These are phyloP conservation scores for Empidonax traillii DNA, from an alignment of 2,113 vertebrate genomes.

Conservation along the genomic window DNA sequence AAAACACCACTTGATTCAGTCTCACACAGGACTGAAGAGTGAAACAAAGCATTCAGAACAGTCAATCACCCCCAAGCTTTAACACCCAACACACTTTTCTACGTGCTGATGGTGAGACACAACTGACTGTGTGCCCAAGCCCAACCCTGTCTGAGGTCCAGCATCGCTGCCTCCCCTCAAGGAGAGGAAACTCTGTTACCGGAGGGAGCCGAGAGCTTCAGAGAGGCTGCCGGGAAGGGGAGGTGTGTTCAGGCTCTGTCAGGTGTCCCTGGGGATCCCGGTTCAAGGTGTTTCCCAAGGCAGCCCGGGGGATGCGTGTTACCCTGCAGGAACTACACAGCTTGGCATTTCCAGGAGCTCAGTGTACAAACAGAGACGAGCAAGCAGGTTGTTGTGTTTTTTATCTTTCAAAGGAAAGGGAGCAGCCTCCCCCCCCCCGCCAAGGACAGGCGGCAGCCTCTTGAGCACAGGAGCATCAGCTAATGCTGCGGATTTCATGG, in stretches of 20 bases:
- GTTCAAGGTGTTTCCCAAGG: neutral
- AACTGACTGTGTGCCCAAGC: rapidly evolving
- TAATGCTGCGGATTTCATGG: neutral
- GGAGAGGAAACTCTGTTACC: neutral
- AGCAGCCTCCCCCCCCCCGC: neutral
- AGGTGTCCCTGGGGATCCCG: neutral
- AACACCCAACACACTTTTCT: neutral
- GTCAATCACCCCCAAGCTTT: neutral
- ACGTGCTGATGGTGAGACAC: rapidly evolving
- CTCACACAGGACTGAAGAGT: neutral
- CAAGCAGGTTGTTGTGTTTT: neutral
- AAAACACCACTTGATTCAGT: neutral
- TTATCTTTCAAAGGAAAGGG: neutral
- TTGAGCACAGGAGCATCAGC: neutral
- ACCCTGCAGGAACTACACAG: neutral
- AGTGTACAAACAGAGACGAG: neutral
- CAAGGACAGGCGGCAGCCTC: neutral
- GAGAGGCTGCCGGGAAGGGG: neutral
- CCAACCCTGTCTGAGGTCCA: too few species aligned
- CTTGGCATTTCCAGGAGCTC: neutral
- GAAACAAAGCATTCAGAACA: neutral
- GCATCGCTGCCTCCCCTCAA: rapidly evolving
- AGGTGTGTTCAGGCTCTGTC: neutral
- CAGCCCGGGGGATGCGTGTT: neutral
- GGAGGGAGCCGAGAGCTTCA: neutral